Base-by-base conservation (phyloP, 1,140 invertebrate species). In the Drosophila grimshawi region DNA sequence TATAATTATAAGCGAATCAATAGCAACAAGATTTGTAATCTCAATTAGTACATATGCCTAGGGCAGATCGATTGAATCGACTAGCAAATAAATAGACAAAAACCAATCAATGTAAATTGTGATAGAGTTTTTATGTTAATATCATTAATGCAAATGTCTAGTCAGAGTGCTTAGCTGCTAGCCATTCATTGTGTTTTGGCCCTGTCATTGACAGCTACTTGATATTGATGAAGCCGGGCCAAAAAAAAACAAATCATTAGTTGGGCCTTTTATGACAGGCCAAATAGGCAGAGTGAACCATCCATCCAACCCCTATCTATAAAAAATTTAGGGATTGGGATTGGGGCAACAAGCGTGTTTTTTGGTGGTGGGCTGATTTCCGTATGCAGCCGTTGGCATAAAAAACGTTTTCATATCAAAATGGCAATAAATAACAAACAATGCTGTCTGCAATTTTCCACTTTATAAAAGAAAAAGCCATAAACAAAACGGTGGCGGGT, bases 341-440 rank as follows among this genome's bases (percentile, higher is more conserved):
- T 19, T 19, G 29, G 32, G 65, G 49, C 45, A 19, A 19, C 19
- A 19, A 19, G 19, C 19, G 19, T 19, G 19, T 37, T 37, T 62
- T 6, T 29, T 30, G 46, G 32, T 37, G 45, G 53, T 19, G 32
- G 49, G 51, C 37, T 57, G 46, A 72, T 65, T 66, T 74, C 29
- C 33, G 61, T 68, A 37, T 41, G 27, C 4, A 46, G 64, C 56
- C 56, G 7, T 32, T 37, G 64, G 56, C 63, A 53, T 71, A 70
- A 81, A 80, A 75, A 86, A 88, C 66, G 83, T 78, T 77, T 76
- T 83, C 76, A 80, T 86, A 86, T 86, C 82, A 86, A 86, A 86
- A 88, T 86, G 83, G 82, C 83, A 88, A 86, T 86, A 86, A 86
- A 86, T 86, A 86, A 86, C 82, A 86, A 86, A 86, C 82, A 86